These are phyloP conservation scores for Gnatocerus cornutus DNA, from an alignment of 2,888 invertebrate genomes.

Conservation along the genomic window DNA sequence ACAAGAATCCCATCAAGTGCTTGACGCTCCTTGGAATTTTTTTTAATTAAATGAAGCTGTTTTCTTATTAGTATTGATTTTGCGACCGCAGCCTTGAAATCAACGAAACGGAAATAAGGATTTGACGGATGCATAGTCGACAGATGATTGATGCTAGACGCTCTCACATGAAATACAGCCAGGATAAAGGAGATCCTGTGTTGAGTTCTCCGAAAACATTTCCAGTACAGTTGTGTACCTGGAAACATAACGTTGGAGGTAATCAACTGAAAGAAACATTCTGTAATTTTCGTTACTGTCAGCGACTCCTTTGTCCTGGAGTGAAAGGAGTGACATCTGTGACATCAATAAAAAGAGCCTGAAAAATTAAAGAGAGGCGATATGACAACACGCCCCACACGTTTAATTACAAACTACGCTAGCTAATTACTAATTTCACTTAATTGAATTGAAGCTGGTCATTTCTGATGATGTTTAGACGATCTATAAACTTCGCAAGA, in stretches of 20 bases:
- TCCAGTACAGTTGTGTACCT: slow-evolving; percentile 22
- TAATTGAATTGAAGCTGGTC: too few species aligned
- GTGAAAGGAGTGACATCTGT: slow-evolving; percentile 8
- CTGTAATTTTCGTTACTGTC: slow-evolving; percentile 35
- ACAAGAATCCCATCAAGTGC: slow-evolving; percentile 12
- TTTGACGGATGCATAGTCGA: slow-evolving; percentile 38
- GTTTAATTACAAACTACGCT: neutral
- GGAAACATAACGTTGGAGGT: slow-evolving; percentile 25
- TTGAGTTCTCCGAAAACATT: slow-evolving; percentile 17
- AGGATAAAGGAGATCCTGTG: slow-evolving; percentile 19
- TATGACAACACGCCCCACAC: neutral
- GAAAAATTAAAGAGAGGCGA: slow-evolving; percentile 21
- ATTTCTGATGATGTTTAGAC: too few species aligned
- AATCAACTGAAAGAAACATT: slow-evolving; percentile 36
- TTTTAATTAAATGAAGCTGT: slow-evolving; percentile 40
- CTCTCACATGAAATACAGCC: slow-evolving; percentile 26
- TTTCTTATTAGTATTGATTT: slow-evolving; percentile 1
- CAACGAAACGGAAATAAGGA: slow-evolving; percentile 40
- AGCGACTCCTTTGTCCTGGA: slow-evolving; percentile 15
- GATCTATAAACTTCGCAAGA: too few species aligned
- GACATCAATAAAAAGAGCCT: slow-evolving; percentile 18
- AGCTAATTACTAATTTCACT: neutral
- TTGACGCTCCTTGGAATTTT: slow-evolving; percentile 17
- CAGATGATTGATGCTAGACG: slow-evolving; percentile 39
- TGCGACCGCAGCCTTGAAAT: slow-evolving; percentile 10